These are phyloP conservation scores for Bombus polaris DNA, from an alignment of 1,140 invertebrate species.

Conservation along the genomic window DNA sequence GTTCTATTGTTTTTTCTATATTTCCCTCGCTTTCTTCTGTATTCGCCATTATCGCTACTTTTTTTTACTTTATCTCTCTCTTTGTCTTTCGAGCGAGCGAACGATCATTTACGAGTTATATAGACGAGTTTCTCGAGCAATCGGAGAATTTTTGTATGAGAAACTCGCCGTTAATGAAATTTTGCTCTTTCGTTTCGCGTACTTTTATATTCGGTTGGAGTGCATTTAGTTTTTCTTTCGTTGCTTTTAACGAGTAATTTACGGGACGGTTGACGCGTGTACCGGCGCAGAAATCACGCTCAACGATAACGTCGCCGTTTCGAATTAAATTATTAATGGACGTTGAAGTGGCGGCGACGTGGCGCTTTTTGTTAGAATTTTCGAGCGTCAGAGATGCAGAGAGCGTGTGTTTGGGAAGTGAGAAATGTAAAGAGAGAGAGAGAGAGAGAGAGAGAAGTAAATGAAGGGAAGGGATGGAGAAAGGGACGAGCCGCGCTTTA, in stretches of 20 bases:
- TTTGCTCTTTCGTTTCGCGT: background rate
- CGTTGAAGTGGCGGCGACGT: slow-evolving; percentile 5
- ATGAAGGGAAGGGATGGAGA: background rate
- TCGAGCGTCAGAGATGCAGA: background rate
- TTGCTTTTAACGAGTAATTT: slow-evolving; percentile 23
- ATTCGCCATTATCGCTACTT: too few species aligned
- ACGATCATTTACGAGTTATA: background rate
- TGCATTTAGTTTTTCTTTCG: background rate
- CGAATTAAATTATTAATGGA: slow-evolving; percentile 41
- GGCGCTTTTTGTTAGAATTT: slow-evolving; percentile 11
- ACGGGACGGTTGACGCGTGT: background rate
- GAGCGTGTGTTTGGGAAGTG: background rate
- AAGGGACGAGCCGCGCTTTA: slow-evolving; percentile 9
- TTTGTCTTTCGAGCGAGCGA: too few species aligned
- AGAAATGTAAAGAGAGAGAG: too few species aligned
- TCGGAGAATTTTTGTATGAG: background rate
- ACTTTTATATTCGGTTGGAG: background rate
- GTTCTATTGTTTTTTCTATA: slow-evolving; percentile 54
- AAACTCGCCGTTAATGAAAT: background rate
- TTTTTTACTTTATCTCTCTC: background rate
- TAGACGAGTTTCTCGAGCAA: background rate
- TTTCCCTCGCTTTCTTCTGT: background rate
- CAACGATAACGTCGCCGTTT: slow-evolving; percentile 24
- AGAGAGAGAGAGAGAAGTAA: too few species aligned
- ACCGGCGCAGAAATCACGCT: slow-evolving; percentile 12